phyloP scores from a whole-genome alignment of 2,888 invertebrate genomes.

The Salticus scenicus region DNA sequence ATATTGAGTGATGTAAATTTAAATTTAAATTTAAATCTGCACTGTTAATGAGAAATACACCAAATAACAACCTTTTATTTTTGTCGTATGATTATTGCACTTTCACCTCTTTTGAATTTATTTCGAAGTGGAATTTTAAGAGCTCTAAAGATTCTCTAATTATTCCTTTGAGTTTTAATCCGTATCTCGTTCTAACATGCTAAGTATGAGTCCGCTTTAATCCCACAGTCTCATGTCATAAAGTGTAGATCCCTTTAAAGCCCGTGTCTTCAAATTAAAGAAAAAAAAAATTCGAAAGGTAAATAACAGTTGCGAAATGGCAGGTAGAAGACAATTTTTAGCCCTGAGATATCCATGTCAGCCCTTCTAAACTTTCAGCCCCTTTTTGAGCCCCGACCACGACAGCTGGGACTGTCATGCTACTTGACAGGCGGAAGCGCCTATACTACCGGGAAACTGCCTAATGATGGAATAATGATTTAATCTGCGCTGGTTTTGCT shows the following conservation, averaged over 20 bases:
- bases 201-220: conserved; percentile 14
- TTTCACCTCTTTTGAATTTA: too few relatives aligned
- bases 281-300: conserved; percentile 51
- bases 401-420: conserved; percentile 68
- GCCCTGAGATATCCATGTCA: conserved; percentile 60
- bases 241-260: conserved; percentile 56
- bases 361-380: conserved; percentile 34
- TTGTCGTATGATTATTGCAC: too few relatives aligned
- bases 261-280: conserved; percentile 28
- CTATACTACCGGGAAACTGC: conserved; percentile 45
- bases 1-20: too few relatives aligned
- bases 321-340: conserved; percentile 69
- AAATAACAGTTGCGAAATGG: conserved; percentile 65
- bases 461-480: conserved; percentile 70
- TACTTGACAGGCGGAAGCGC: conserved; percentile 68
- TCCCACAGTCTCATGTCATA: conserved; percentile 47
- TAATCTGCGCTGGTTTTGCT: conserved; percentile 68
- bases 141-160: neutral
- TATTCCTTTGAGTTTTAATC: neutral
- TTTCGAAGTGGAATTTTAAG: neutral
- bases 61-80: too few relatives aligned
- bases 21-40: too few relatives aligned
- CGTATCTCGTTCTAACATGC: neutral
- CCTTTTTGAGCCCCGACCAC: conserved; percentile 60
- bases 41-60: too few relatives aligned